A percentile compares a stretch with the other conserved stretches of the same genome.
Evolutionary conservation across 2,888 invertebrate genomes (phyloP).

Genomic region (Heliothis peltigera): DNA sequence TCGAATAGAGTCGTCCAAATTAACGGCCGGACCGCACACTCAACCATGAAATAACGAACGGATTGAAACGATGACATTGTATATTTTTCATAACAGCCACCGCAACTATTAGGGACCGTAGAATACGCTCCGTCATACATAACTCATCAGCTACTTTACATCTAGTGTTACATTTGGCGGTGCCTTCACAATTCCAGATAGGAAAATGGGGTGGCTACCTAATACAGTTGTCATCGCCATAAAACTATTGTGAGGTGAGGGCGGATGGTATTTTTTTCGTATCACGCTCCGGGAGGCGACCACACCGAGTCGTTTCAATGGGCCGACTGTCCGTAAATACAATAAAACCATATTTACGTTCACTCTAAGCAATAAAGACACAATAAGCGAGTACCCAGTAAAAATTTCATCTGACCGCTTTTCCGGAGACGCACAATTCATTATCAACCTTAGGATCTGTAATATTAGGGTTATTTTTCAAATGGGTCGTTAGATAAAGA

Average conservation of each 20-base stretch:
- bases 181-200: constrained; percentile 75
- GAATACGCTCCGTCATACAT: constrained; percentile 82
- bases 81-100: constrained; percentile 74
- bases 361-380: constrained; percentile 84
- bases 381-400: constrained; percentile 83
- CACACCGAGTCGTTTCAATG: constrained; percentile 81
- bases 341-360: constrained; percentile 88
- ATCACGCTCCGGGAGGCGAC: constrained; percentile 85
- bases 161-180: constrained; percentile 86
- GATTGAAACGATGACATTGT: constrained; percentile 84
- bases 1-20: constrained; percentile 55
- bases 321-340: constrained; percentile 84
- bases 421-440: constrained; percentile 48
- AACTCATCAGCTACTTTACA: constrained; percentile 80
- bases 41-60: constrained; percentile 84
- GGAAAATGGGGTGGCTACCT: constrained; percentile 74
- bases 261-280: constrained; percentile 79
- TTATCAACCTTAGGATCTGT: constrained; percentile 50
- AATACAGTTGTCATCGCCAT: constrained; percentile 82
- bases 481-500: constrained; percentile 53
- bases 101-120: constrained; percentile 65
- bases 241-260: constrained; percentile 77
- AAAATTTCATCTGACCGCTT: constrained; percentile 72
- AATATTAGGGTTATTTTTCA: constrained; percentile 58
- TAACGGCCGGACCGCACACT: constrained; percentile 56